Evolutionary conservation across 2,888 invertebrate species (phyloP).

Genomic region (Boloria selene): DNA sequence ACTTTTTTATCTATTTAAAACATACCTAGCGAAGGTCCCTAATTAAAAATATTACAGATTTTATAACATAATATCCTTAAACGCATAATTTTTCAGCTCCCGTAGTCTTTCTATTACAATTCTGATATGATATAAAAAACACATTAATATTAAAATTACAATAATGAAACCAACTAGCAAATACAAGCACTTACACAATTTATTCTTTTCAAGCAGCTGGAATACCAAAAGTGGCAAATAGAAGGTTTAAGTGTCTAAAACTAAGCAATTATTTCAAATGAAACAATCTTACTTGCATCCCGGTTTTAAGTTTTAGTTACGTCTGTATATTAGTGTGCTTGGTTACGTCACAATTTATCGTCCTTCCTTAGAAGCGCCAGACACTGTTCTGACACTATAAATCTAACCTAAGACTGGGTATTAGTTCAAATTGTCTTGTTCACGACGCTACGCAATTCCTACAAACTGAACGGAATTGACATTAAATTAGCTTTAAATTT

Average conservation of each 20-base stretch:
- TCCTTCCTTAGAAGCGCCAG: slow-evolving; percentile 39
- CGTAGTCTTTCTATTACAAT: too few relatives aligned
- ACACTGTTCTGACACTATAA: slow-evolving; percentile 50
- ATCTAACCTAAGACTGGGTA: slow-evolving; percentile 56
- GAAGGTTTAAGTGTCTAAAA: slow-evolving; percentile 1
- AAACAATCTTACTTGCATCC: slow-evolving; percentile 27
- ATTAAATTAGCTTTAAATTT: slow-evolving; percentile 16
- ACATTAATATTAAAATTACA: too few relatives aligned
- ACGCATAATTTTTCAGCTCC: too few relatives aligned
- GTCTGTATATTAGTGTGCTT: slow-evolving; percentile 18
- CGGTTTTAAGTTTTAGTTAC: slow-evolving; percentile 27
- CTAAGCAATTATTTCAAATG: slow-evolving; percentile 21
- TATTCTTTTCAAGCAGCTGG: neutral
- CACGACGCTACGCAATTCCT: slow-evolving; percentile 23
- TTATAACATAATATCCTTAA: too few relatives aligned
- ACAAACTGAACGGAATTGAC: slow-evolving; percentile 16
- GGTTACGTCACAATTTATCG: slow-evolving; percentile 42
- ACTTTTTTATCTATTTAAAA: too few relatives aligned
- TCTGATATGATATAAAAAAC: too few relatives aligned
- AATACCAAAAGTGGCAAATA: neutral
- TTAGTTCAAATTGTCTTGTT: slow-evolving; percentile 56
- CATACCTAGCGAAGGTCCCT: too few relatives aligned
- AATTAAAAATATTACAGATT: too few relatives aligned
- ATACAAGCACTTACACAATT: too few relatives aligned
- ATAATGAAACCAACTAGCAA: too few relatives aligned